Evolutionary conservation across 2,113 vertebrate genomes (phyloP).

Genomic region (Cryptoleucopteryx plumbea): DNA sequence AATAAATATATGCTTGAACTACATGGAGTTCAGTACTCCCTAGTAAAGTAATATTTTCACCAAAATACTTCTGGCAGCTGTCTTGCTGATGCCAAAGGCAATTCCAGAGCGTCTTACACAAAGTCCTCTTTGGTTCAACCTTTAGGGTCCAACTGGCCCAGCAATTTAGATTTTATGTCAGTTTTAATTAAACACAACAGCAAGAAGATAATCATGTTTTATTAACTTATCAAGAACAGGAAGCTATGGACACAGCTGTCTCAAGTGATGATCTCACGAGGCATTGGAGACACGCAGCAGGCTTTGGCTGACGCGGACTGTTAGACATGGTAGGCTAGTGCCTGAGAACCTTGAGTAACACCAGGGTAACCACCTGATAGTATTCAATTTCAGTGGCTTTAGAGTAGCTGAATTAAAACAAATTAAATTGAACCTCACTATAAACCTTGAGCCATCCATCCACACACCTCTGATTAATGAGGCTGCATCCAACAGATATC

Average conservation of each 20-base stretch:
- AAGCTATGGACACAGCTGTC: not conserved
- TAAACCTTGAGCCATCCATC: not conserved
- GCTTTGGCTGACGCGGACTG: not conserved
- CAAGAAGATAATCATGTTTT: not conserved
- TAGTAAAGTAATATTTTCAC: not conserved
- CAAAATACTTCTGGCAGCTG: not conserved
- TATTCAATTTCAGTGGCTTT: not conserved
- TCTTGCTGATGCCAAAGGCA: not conserved
- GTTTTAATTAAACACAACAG: conserved; percentile 7
- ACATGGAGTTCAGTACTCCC: not conserved
- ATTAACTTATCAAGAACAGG: not conserved
- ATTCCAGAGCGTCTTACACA: not conserved
- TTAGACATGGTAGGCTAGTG: not conserved
- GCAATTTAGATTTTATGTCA: not conserved
- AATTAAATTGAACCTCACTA: not conserved
- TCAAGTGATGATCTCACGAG: not conserved
- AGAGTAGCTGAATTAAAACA: not conserved
- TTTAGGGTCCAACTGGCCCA: not conserved
- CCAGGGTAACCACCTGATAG: not conserved
- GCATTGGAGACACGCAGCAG: not conserved
- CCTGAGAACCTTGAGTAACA: not conserved
- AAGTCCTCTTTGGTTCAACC: not conserved
- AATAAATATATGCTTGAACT: not conserved
- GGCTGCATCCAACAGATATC: not conserved
- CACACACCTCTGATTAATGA: fast-evolving